phyloP scores from a whole-genome alignment of 2,888 invertebrate genomes.

The Corbicula japonica region DNA sequence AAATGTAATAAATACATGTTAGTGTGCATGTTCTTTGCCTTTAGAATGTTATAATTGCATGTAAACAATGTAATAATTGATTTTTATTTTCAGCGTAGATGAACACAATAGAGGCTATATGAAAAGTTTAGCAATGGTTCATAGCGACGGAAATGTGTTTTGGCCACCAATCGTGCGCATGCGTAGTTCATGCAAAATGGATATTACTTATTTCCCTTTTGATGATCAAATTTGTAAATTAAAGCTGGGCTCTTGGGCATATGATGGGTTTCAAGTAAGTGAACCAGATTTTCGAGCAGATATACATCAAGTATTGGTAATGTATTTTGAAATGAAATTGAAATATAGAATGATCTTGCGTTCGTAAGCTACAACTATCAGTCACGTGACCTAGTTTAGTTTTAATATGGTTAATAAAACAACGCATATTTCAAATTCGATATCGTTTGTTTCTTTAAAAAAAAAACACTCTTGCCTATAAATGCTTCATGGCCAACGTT shows the following conservation, averaged over 20 bases:
- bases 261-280: conserved; percentile 81
- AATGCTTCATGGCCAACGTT: too few species aligned
- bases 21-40: background rate
- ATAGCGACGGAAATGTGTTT: conserved; percentile 88
- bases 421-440: too few species aligned
- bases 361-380: too few species aligned
- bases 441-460: too few species aligned
- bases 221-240: conserved; percentile 87
- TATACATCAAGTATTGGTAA: too few species aligned
- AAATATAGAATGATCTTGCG: too few species aligned
- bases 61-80: background rate
- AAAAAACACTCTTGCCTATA: too few species aligned
- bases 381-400: too few species aligned
- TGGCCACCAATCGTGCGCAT: conserved; percentile 89
- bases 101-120: conserved; percentile 89
- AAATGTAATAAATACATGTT: background rate
- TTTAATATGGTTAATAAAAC: too few species aligned
- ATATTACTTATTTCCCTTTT: conserved; percentile 88
- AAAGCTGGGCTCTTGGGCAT: conserved; percentile 87
- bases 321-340: too few species aligned
- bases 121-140: conserved; percentile 88
- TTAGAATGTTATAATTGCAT: background rate
- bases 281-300: too few species aligned
- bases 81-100: conserved; percentile 88
- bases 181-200: conserved; percentile 88